Percentiles rank a stretch among this genome's conserved stretches.
Conservation (phyloP, 2,888 invertebrate genomes). For the Flexamia atlantica region DNA sequence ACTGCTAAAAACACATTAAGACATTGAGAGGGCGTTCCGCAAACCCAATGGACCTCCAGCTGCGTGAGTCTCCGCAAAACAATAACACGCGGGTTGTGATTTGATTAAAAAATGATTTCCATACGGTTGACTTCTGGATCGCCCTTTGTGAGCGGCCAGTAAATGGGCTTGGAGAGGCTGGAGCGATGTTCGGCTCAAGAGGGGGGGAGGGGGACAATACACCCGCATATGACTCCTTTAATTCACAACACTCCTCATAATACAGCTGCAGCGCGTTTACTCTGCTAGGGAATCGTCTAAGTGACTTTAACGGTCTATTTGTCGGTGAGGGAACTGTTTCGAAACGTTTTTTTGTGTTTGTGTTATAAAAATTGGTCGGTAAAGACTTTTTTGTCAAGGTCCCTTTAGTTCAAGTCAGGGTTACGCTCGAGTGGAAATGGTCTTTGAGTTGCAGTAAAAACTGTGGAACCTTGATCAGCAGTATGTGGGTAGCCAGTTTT, state of each 20-base stretch:
- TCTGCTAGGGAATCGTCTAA: background rate
- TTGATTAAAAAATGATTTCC: slow-evolving; percentile 55
- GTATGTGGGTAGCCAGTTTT: no score
- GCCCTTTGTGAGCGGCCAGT: slow-evolving; percentile 27
- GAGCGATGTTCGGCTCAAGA: slow-evolving; percentile 9
- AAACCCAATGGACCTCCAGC: background rate
- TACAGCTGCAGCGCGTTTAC: slow-evolving; percentile 9
- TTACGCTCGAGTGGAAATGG: no score
- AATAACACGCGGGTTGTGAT: slow-evolving; percentile 45
- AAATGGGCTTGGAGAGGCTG: slow-evolving; percentile 13
- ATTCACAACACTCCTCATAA: slow-evolving; percentile 19
- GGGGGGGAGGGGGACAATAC: slow-evolving; percentile 22
- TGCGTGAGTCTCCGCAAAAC: slow-evolving; percentile 29
- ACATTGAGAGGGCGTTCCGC: slow-evolving; percentile 5
- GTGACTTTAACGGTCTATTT: slow-evolving; percentile 11
- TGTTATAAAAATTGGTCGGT: background rate
- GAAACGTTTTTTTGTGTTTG: background rate
- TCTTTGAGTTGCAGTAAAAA: background rate
- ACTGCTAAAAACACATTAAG: slow-evolving; percentile 35
- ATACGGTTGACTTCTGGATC: slow-evolving; percentile 43
- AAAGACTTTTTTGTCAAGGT: background rate
- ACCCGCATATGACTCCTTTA: slow-evolving; percentile 44
- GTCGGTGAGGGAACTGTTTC: background rate
- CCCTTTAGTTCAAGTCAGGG: no score
- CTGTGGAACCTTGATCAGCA: background rate